Conservation (phyloP, 92 coral and sea anemone genomes). For the Meandrina meandrites region DNA sequence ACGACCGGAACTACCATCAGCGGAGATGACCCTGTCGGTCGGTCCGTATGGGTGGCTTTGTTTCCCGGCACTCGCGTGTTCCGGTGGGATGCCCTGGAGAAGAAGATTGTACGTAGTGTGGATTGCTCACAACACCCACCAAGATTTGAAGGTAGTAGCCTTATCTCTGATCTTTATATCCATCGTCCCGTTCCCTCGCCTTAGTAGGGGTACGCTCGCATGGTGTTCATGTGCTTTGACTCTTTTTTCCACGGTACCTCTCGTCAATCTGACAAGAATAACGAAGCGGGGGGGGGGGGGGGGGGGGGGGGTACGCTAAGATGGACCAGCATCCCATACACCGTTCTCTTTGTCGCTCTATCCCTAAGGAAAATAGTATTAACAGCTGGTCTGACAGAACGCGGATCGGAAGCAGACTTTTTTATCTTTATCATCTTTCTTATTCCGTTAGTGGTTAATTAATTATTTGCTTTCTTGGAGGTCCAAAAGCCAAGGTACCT, state of each 20-base stretch:
- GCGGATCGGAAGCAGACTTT: background rate
- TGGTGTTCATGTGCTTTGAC: background rate
- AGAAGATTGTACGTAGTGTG: slow-evolving; percentile 86
- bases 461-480: slow-evolving; percentile 18
- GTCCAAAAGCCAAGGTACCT: slow-evolving; percentile 44
- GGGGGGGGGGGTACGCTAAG: background rate
- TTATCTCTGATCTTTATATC: background rate
- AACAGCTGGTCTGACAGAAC: background rate
- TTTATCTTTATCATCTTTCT: background rate
- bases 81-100: slow-evolving; percentile 96
- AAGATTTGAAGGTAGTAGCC: slow-evolving; percentile 74
- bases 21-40: slow-evolving; percentile 62
- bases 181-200: background rate
- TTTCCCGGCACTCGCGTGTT: slow-evolving; percentile 97
- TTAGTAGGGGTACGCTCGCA: background rate
- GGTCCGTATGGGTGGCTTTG: slow-evolving; percentile 95
- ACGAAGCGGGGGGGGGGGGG: background rate
- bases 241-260: background rate
- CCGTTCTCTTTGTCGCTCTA: no score
- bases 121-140: slow-evolving; percentile 93
- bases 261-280: background rate
- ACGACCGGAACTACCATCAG: slow-evolving; percentile 66
- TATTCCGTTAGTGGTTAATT: background rate
- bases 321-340: no score
- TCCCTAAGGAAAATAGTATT: no score